A percentile compares a stretch with the other conserved stretches of the same genome.
phyloP scores from a whole-genome alignment of 2,797 vertebrate species.

The Pseudotriccus pelzelni region DNA sequence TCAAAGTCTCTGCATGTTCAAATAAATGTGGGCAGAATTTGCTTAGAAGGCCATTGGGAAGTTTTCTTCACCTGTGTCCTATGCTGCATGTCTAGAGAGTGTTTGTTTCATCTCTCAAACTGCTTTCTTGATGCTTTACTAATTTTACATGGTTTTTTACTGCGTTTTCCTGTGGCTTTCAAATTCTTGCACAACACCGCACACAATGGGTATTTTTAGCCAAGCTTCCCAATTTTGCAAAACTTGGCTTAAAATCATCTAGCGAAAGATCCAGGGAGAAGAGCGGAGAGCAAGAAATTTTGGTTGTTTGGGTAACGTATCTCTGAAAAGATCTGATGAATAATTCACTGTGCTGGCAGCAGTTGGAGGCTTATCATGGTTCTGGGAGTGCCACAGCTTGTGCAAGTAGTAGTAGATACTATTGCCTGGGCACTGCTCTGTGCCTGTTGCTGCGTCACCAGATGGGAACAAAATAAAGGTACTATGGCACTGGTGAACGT shows the following conservation, averaged over 20 bases:
- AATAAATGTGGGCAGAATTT: neutral
- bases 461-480: neutral
- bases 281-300: neutral
- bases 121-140: neutral
- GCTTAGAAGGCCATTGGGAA: neutral
- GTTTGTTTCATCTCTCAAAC: neutral
- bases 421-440: neutral
- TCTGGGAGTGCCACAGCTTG: neutral
- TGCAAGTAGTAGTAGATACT: neutral
- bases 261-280: neutral
- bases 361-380: rapidly evolving
- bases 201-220: neutral
- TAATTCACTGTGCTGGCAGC: neutral
- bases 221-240: neutral
- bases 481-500: neutral
- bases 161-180: neutral
- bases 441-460: neutral
- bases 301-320: neutral
- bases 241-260: neutral
- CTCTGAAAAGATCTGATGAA: neutral
- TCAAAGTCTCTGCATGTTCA: neutral
- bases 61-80: neutral
- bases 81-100: neutral
- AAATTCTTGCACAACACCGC: neutral
- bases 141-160: neutral